Conservation (phyloP, 1,140 invertebrate genomes). For the Drosophila paulistorum region DNA sequence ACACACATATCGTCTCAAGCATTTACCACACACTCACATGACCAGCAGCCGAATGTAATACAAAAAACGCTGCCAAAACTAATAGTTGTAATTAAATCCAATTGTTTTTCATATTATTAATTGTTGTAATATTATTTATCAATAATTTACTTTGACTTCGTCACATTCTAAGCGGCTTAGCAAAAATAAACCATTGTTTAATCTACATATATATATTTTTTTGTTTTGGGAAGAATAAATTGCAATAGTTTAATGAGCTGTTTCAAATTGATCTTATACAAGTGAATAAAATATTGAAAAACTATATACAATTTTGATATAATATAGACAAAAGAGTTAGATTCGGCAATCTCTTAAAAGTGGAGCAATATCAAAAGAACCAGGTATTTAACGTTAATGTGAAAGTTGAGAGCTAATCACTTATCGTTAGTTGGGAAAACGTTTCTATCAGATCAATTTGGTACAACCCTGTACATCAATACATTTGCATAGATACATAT, state of each 20-base stretch:
- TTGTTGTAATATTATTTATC: slow-evolving; percentile 61
- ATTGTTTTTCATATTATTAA: slow-evolving; percentile 38
- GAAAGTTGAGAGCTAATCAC: not conserved
- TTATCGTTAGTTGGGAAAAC: not conserved
- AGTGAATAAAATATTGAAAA: not conserved
- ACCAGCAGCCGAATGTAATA: slow-evolving; percentile 47
- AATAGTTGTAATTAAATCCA: slow-evolving; percentile 50
- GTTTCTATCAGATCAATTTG: slow-evolving; percentile 3
- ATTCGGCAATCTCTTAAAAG: not conserved
- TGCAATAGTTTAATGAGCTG: slow-evolving; percentile 9
- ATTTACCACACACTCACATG: slow-evolving; percentile 41
- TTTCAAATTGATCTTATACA: slow-evolving; percentile 1
- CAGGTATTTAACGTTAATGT: not conserved
- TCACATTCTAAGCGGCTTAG: slow-evolving; percentile 73
- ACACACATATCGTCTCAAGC: slow-evolving; percentile 17
- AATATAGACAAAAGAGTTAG: too few species aligned
- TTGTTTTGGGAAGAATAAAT: slow-evolving; percentile 53
- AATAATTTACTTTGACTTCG: slow-evolving; percentile 73
- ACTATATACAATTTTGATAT: too few species aligned
- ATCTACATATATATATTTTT: slow-evolving; percentile 23
- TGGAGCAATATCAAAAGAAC: not conserved
- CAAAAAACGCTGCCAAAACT: slow-evolving; percentile 37
- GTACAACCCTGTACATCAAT: slow-evolving; percentile 4
- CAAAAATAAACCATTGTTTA: slow-evolving; percentile 70
- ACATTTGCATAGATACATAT: slow-evolving; percentile 33